Base-by-base conservation (phyloP, 2,888 invertebrate species). In the Hypena proboscidalis region DNA sequence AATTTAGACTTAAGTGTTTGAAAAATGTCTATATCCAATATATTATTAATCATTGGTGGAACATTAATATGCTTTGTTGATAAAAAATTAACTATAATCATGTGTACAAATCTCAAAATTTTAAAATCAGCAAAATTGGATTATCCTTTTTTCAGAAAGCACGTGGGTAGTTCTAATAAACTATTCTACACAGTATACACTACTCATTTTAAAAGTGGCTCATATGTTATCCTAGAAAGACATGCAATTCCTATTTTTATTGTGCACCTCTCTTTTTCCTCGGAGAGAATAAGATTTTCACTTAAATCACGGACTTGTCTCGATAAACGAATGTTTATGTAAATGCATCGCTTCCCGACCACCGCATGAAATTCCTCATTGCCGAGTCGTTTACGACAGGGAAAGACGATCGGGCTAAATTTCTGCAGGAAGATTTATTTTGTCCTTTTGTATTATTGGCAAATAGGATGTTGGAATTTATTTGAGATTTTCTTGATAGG, bases 321-420 rank as follows among this genome's bases (percentile, higher is more conserved):
- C 75, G 74, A 81, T 83, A 83, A 83, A 83, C 82, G 83, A 82
- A 83, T 83, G 80, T 82, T 80, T 83, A 83, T 83, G 83, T 80
- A 81, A 83, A 83, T 82, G 76, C 74, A 71, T 58, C 72, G 62
- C 70, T 72, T 64, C 65, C 55, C 54, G 49, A 54, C 63, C 62
- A 67, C 74, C 73, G 74, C 72, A 78, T 68, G 70, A 74, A 78
- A 74, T 67, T 63, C 67, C 65, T 72, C 74, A 78, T 71, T 74
- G 72, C 65, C 61, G 53, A 43, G 61, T 62, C 62, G 66, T 72
- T 74, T 64, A 51, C 53, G 55, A 59, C 59, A 53, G 36, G 34
- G 41, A 64, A 67, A 57, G 50, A 44, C 49, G 33, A 46, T 38
- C 17, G 23, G 46, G 48, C 63, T 66, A 57, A 60, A 59, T 59